Conservation (phyloP, 2,113 vertebrate species). For the Motacilla tschutschensis region DNA sequence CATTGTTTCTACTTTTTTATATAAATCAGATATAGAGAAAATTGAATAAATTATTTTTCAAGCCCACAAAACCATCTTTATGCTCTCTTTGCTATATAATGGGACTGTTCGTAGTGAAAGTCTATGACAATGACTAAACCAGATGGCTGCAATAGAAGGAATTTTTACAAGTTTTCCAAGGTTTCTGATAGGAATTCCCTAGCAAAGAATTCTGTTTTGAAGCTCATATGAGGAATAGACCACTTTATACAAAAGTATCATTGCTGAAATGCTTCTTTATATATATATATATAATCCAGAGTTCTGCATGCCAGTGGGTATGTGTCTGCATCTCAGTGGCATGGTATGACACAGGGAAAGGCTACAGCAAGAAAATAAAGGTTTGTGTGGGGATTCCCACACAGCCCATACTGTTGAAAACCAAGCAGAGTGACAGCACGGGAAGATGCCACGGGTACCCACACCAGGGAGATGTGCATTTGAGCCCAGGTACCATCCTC, state of each 20-base stretch:
- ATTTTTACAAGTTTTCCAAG: slow-evolving; percentile 62
- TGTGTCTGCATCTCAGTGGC: not conserved
- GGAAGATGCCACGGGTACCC: not conserved
- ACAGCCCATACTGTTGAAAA: not conserved
- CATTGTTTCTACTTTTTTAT: not conserved
- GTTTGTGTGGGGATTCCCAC: not conserved
- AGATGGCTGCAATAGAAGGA: slow-evolving; percentile 34
- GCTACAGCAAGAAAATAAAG: not conserved
- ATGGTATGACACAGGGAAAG: not conserved
- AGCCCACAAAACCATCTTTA: not conserved
- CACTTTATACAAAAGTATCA: not conserved
- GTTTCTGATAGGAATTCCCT: slow-evolving; percentile 38
- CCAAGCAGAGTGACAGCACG: accelerated
- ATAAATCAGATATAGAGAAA: not conserved
- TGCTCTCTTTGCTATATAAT: not conserved
- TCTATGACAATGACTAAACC: slow-evolving; percentile 38
- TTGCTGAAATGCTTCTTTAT: not conserved
- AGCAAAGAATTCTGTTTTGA: slow-evolving; percentile 23
- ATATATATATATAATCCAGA: not conserved
- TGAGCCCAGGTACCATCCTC: not conserved
- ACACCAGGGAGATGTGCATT: accelerated
- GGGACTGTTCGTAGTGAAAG: not conserved
- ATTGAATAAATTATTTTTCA: not conserved
- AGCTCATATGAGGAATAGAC: not conserved
- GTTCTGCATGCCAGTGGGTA: not conserved